Base-by-base conservation (phyloP, 2,888 invertebrate genomes). In the Caenorhabditis auriculariae region DNA sequence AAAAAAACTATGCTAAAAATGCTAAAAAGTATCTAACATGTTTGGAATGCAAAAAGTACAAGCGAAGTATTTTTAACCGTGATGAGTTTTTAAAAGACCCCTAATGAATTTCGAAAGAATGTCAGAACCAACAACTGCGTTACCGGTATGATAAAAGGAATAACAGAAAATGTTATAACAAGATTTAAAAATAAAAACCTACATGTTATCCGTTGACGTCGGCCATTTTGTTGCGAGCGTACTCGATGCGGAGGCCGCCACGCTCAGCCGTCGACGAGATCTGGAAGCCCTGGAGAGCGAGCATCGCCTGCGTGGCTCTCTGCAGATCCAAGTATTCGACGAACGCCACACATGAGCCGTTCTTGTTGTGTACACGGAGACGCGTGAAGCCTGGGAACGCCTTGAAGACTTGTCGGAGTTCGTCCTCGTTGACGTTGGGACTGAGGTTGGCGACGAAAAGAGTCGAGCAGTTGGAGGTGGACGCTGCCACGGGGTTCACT, bases 181-280 rank as follows among this genome's bases (percentile, higher is more conserved):
- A 32, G 35, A 32, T 32, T 12, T 9, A 32, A 32, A 32, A 32
- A 32, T 32, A n/a, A 9, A 32, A 32, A 32, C 9, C 35, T 32
- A 32, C 35, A 32, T 32, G 35, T 32, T 54, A 69, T 58, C 69
- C 69, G 52, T 68, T 71, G 41, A 87, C 87, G 86, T 90, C 90
- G 83, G 92, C 91, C 93, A 95, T 93, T 88, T 94, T 94, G 86
- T 91, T 92, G 87, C 93, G 91, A 85, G 95, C 95, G 88, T 90
- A 96, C 87, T 96, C 95, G 85, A 96, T 93, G 85, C 94, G 90
- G 85, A 96, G 93, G 83, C 93, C 93, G 80, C 93, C 93, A 80
- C 93, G 93, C 84, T 94, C 90, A 83, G 91, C 91, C 76, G 93
- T 93, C 85, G 69, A 64, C 9, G 67, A 52, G 27, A 77, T 46